Percentiles rank a stretch among this genome's conserved stretches.
phyloP scores from a whole-genome alignment of 2,113 vertebrate species.

The Clarias batrachus region DNA sequence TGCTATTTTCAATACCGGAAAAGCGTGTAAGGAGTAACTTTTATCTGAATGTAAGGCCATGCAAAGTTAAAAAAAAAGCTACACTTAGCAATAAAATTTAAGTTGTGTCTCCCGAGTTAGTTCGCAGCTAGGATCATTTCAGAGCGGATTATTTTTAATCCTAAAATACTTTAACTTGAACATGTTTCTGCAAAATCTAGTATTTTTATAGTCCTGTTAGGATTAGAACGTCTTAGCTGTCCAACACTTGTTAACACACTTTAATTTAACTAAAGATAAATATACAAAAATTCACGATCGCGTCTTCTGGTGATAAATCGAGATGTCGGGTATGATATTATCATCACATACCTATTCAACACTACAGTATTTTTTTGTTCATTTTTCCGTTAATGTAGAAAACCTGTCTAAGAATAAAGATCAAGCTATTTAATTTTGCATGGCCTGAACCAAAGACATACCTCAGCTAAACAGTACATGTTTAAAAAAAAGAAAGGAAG shows the following conservation, averaged over 20 bases:
- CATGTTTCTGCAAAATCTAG: neutral
- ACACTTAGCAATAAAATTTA: neutral
- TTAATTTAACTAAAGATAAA: neutral
- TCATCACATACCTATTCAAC: neutral
- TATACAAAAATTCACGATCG: neutral
- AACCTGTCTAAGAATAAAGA: neutral
- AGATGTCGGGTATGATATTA: neutral
- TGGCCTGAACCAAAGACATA: conserved; percentile 24
- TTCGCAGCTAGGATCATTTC: neutral
- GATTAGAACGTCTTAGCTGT: neutral
- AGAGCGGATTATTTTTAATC: neutral
- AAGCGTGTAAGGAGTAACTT: neutral
- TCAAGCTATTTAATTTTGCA: conserved; percentile 1
- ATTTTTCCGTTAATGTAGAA: neutral
- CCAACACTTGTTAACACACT: neutral
- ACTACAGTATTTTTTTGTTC: neutral
- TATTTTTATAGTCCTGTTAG: neutral
- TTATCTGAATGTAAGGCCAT: conserved; percentile 33
- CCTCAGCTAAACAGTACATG: conserved; percentile 29
- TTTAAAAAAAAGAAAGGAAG: neutral
- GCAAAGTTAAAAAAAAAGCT: no score
- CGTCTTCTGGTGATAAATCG: neutral
- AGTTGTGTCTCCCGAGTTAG: neutral
- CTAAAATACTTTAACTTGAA: neutral
- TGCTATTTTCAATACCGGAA: neutral